Base-by-base conservation (phyloP, 2,113 vertebrate genomes). In the Mus spicilegus region DNA sequence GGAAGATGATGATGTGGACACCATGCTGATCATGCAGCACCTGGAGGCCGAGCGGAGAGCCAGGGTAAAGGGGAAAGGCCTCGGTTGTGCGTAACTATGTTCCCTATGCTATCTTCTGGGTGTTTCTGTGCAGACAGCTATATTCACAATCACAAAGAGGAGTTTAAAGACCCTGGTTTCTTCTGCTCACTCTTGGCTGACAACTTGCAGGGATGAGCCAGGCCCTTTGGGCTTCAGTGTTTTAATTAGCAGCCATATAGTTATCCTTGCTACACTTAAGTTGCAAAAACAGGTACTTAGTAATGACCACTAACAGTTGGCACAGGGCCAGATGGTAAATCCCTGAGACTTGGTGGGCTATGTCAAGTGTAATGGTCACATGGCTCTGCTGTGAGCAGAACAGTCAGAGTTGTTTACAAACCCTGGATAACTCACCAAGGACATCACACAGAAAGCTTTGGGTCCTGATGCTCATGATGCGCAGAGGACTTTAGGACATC, bases 1-100 rank as follows among this genome's bases (percentile, higher is more conserved):
- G 84, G 99, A 99, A 24, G 99, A 99, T 5, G 99, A 99, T 67
- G 99, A 99, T 14, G 99, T 99, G 97, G 99, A 99, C 98, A 99
- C 99, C 51, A 97, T 99, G 98, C 98, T 99, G 85, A 99, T 99
- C 98, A 99, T 99, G 99, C 99, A 99, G 98, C 99, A 99, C 87
- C 98, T 99, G 97, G 99, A 99, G 98, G 99, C 99, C 0, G 99
- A 99, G 98, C 99, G 99, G 97, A 99, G 99, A 99, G 99, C 99
- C 97, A 99, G 99, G 99, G 99, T 99, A 98, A 99, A 99, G 97
- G 91, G 97, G 78, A 86, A 24, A 26, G 30, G 89, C 69, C 95
- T 96, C 72, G 92, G 92, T 78, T 84, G 76, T 82, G 81, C 89
- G 20, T 73, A 36, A 54, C 85, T 86, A 89, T 88, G 95, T 67